phyloP scores from a whole-genome alignment of 2,888 invertebrate species.

The Clistopyga incitator region DNA sequence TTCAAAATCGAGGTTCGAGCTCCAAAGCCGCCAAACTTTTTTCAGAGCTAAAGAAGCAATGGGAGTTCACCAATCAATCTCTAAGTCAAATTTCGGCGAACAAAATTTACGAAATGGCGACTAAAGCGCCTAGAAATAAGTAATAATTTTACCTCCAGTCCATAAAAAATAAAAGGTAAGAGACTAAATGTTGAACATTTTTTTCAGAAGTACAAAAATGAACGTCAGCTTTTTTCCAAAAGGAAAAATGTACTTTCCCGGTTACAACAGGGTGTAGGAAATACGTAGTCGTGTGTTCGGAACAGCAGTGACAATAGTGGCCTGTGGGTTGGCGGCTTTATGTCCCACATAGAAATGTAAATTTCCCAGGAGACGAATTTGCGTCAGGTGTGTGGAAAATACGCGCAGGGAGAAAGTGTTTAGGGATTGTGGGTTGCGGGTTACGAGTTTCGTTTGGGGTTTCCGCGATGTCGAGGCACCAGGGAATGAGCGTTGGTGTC shows the following conservation, averaged over 20 bases:
- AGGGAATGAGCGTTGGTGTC: conserved; percentile 1
- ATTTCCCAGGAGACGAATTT: conserved; percentile 77
- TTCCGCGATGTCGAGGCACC: conserved; percentile 24
- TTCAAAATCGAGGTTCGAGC: background rate
- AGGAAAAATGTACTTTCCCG: conserved; percentile 1
- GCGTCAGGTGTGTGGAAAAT: conserved; percentile 71
- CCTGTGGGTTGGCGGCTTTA: conserved; percentile 31
- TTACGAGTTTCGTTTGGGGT: conserved; percentile 36
- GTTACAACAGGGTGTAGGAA: conserved; percentile 13
- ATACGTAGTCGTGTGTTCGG: background rate
- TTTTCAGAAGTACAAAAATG: background rate
- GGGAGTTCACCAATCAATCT: background rate
- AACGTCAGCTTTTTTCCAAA: conserved; percentile 12
- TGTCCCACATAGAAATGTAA: conserved; percentile 76
- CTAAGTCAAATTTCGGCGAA: background rate
- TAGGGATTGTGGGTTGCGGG: conserved; percentile 32
- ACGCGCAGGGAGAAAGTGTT: conserved; percentile 70
- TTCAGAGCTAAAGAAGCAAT: background rate
- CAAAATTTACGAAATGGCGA: background rate
- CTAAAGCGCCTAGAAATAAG: background rate
- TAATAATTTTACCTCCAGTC: background rate
- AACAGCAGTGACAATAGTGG: conserved; percentile 5
- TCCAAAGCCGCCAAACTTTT: background rate
- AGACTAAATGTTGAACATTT: background rate
- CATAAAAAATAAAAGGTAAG: background rate